A percentile compares a stretch with the other conserved stretches of the same genome.
Evolutionary conservation across 2,888 invertebrate species (phyloP).

Genomic region (Ectobius pallidus): DNA sequence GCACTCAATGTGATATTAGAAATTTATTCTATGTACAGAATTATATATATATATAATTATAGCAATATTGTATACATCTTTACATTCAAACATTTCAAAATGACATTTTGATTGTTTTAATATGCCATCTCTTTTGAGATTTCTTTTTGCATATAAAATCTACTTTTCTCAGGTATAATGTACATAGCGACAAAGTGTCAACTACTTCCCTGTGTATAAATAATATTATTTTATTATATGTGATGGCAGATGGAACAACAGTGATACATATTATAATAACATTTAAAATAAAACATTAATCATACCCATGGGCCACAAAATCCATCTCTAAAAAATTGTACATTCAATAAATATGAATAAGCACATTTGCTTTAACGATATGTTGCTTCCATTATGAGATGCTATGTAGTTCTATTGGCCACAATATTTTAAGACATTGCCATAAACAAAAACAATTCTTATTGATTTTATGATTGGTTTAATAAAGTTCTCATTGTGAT

Average conservation of each 20-base stretch:
- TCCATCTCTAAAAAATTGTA: conserved; percentile 7
- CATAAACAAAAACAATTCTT: neutral
- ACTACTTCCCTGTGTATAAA: conserved; percentile 35
- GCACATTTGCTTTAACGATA: neutral
- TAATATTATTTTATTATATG: conserved; percentile 15
- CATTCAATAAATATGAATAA: neutral
- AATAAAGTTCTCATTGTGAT: conserved; percentile 15
- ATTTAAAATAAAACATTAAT: neutral
- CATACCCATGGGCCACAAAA: conserved; percentile 1
- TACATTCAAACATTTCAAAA: conserved; percentile 33
- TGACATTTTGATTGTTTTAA: conserved; percentile 21
- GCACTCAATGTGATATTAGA: conserved; percentile 27
- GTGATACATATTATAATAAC: neutral
- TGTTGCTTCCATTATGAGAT: conserved; percentile 1
- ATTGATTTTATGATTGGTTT: neutral
- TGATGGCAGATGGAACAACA: conserved; percentile 15
- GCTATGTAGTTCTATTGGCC: neutral
- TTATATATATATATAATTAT: conserved; percentile 24
- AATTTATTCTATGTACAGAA: conserved; percentile 6
- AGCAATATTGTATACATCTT: conserved; percentile 24
- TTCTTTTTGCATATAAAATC: conserved; percentile 26
- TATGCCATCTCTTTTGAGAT: conserved; percentile 28
- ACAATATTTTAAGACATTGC: neutral
- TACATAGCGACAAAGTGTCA: conserved; percentile 23
- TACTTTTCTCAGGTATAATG: conserved; percentile 24